Percentiles rank a stretch among this genome's conserved stretches.
phyloP scores from a whole-genome alignment of 2,888 invertebrate species.

The Campaea margaritaria region DNA sequence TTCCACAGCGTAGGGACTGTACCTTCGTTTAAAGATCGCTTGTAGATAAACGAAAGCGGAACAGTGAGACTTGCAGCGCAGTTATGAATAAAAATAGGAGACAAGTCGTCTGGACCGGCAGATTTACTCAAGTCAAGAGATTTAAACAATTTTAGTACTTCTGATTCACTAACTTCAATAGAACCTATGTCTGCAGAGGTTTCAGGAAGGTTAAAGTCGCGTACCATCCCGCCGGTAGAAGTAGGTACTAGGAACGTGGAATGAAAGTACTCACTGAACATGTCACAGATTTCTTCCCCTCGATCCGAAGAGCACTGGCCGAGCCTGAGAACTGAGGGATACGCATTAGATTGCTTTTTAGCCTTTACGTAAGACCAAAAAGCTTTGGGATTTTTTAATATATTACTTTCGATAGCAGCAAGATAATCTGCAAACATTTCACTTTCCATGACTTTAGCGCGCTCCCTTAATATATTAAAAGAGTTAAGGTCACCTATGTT shows the following conservation, averaged over 20 bases:
- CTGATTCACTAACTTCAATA: not conserved
- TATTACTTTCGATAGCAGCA: not conserved
- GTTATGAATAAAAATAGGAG: not conserved
- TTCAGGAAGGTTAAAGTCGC: not conserved
- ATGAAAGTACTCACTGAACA: not conserved
- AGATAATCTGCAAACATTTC: not conserved
- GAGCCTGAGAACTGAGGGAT: not conserved
- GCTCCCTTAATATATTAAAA: not conserved
- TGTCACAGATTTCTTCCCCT: not conserved
- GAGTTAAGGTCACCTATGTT: not conserved
- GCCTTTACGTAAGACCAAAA: not conserved
- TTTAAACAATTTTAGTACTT: not conserved
- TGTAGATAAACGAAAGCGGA: not conserved
- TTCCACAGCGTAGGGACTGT: slow-evolving; percentile 8
- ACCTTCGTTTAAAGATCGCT: not conserved
- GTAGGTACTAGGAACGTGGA: not conserved
- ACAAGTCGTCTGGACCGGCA: not conserved
- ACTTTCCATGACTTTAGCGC: not conserved
- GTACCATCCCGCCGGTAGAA: not conserved
- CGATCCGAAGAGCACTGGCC: not conserved
- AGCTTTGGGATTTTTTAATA: not conserved
- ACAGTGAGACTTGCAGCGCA: not conserved
- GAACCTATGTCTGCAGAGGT: not conserved
- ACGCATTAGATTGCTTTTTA: not conserved
- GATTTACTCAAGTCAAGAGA: not conserved